These are phyloP conservation scores for Dendrophyllia cribrosa DNA, from an alignment of 64 coral and sea anemone species.

Conservation along the genomic window DNA sequence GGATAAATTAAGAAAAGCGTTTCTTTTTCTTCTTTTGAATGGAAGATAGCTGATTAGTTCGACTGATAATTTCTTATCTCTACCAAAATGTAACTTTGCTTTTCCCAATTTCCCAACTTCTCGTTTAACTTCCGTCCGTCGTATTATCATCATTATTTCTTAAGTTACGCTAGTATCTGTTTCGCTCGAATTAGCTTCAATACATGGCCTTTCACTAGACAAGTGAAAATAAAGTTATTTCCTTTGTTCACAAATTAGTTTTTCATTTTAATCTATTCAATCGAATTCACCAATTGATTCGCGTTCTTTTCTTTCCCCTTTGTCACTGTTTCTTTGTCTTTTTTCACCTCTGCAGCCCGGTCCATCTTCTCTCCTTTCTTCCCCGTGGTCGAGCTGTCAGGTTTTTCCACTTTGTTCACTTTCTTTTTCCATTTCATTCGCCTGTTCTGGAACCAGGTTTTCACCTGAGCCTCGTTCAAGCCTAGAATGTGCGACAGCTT, in stretches of 20 bases:
- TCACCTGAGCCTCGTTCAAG: conserved; percentile 76
- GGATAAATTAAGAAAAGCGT: neutral
- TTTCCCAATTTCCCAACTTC: conserved; percentile 35
- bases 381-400: conserved; percentile 40
- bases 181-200: conserved; percentile 13
- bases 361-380: conserved; percentile 22
- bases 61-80: conserved; percentile 42
- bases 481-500: conserved; percentile 70
- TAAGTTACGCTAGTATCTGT: conserved; percentile 34
- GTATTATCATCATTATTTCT: neutral
- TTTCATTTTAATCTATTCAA: neutral
- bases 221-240: neutral
- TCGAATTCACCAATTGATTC: neutral
- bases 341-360: neutral
- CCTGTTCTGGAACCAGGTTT: conserved; percentile 81
- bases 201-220: neutral
- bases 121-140: conserved; percentile 24
- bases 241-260: neutral
- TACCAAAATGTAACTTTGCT: conserved; percentile 13
- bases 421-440: conserved; percentile 83
- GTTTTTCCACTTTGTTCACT: conserved; percentile 37
- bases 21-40: neutral
- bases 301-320: neutral
- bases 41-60: conserved; percentile 10
- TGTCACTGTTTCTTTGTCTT: neutral